Conservation (phyloP, 2,888 invertebrate genomes). For the Lasioglossum calceatum region DNA sequence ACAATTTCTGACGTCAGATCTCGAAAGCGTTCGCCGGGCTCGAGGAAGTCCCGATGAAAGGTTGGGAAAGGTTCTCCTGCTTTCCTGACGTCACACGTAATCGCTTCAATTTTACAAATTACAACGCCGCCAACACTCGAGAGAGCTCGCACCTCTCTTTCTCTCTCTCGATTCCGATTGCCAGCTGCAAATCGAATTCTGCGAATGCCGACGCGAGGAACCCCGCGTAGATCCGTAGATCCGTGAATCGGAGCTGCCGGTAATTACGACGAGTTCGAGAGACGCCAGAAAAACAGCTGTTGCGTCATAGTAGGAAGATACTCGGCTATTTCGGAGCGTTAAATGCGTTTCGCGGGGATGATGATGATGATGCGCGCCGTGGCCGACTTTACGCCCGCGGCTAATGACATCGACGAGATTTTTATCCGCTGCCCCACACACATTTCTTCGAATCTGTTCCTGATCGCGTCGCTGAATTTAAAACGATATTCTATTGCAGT, state of each 20-base stretch:
- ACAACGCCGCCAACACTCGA: neutral
- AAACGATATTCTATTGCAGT: neutral
- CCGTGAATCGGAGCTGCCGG: neutral
- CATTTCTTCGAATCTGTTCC: neutral
- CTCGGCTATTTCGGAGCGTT: slow-evolving; percentile 43
- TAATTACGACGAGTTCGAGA: slow-evolving; percentile 18
- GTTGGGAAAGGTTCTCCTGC: slow-evolving; percentile 49
- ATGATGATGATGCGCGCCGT: slow-evolving; percentile 16
- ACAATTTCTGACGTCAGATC: slow-evolving; percentile 57
- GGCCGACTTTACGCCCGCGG: neutral
- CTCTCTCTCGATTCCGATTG: neutral
- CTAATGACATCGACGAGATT: neutral
- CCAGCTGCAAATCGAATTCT: neutral
- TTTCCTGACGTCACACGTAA: slow-evolving; percentile 35
- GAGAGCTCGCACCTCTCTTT: neutral
- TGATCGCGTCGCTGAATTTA: neutral
- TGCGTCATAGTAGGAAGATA: slow-evolving; percentile 56
- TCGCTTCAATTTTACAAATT: slow-evolving; percentile 27
- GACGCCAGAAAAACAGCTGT: slow-evolving; percentile 54
- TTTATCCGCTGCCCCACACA: neutral
- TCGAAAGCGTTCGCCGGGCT: slow-evolving; percentile 20
- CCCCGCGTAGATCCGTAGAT: neutral
- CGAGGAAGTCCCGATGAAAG: slow-evolving; percentile 45
- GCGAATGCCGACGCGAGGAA: neutral
- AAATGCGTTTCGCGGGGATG: slow-evolving; percentile 18